Evolutionary conservation across 1,140 invertebrate genomes (phyloP), one percentile per base, ranked within the genome.

Genomic region (Eumeta japonica): DNA sequence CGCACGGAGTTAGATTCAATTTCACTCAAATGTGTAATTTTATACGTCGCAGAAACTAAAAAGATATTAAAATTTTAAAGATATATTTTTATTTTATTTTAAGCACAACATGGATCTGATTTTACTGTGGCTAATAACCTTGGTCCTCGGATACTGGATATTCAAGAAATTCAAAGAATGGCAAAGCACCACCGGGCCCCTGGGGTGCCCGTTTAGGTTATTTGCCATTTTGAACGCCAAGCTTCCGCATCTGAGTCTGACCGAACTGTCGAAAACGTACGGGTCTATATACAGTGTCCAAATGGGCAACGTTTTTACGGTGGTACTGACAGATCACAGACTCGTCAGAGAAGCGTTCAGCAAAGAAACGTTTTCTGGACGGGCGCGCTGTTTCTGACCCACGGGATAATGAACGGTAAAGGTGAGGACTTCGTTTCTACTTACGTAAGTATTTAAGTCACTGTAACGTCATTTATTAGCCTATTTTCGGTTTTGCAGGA

Each of bases 331-430:
- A 0, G 89, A 92, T 62, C 80, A 82, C 3, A 75, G 80, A 28
- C 40, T 89, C 12, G 77, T 93, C 2, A 79, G 82, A 17, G 81
- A 86, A 41, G 79, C 84, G 2, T 83, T 93, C 19, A 71, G 80
- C 0, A 83, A 83, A 52, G 85, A 89, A 14, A 76, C 58, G 1
- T 84, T 89, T 46, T 72, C 82, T 2, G 87, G 84, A 10, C 71
- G 89, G 35, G 88, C 90, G 1, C 89, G 1, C 76, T 93, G 0
- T 89, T 83, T 57, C 62, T 92, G 12, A 91, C 89, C 0, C 87
- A 92, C 56, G 90, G 89, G 20, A 86, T 94, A 9, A 90, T 92
- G 85, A 73, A 88, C 40, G 89, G 91, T 47, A 84, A 87, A 56
- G 90, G 90, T 92, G 73, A 82, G 77, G 70, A 41, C 76, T 75